Evolutionary conservation across 2,113 vertebrate genomes (phyloP).

Genomic region (rat (Rattus norvegicus)): DNA sequence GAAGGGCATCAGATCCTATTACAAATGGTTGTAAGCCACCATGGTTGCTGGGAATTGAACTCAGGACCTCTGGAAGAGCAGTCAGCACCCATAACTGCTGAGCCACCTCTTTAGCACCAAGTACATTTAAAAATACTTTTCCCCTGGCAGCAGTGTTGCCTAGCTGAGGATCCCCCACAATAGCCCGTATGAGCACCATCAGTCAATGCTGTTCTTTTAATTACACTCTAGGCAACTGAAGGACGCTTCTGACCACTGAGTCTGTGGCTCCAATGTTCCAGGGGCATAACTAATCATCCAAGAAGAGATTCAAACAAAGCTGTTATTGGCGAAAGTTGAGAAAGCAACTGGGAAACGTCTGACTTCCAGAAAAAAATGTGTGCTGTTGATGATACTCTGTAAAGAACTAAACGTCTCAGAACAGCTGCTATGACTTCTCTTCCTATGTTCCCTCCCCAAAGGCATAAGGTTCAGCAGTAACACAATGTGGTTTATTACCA

Average conservation of each 20-base stretch:
- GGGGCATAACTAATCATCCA: background rate
- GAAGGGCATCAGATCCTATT: too few species aligned
- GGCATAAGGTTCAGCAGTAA: background rate
- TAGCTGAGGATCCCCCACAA: background rate
- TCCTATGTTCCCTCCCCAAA: background rate
- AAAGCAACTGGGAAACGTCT: background rate
- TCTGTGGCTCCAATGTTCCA: background rate
- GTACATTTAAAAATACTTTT: background rate
- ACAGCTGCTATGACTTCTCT: background rate
- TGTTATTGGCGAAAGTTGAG: constrained; percentile 10
- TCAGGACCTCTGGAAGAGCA: too few species aligned
- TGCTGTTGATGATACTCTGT: background rate
- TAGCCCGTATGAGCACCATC: background rate
- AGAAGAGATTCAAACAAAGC: background rate
- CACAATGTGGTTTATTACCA: constrained; percentile 36
- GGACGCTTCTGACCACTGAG: background rate
- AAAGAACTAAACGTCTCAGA: background rate
- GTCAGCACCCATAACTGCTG: too few species aligned
- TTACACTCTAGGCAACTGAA: background rate
- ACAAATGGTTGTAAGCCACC: too few species aligned
- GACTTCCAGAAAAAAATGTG: constrained; percentile 18
- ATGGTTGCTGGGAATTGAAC: too few species aligned
- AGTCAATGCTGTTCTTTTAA: background rate
- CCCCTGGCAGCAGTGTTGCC: background rate
- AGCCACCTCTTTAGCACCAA: too few species aligned